A percentile compares a stretch with the other conserved stretches of the same genome.
These are phyloP conservation scores for Anguilla anguilla DNA, from an alignment of 2,797 vertebrate species.

Conservation along the genomic window DNA sequence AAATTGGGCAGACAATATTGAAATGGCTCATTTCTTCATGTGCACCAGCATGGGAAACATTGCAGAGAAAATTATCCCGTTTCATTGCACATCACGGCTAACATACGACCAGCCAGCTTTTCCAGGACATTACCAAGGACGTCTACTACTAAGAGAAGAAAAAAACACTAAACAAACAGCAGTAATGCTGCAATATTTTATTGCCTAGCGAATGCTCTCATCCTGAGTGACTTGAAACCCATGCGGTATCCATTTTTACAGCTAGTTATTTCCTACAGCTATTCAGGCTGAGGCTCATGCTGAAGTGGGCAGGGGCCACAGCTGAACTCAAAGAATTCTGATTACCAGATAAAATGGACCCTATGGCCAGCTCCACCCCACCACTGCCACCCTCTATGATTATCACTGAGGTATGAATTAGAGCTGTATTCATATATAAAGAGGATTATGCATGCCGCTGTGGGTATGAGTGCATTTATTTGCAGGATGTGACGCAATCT, in stretches of 20 bases:
- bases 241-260: background rate
- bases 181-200: background rate
- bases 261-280: background rate
- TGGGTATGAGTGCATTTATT: background rate
- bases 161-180: background rate
- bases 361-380: background rate
- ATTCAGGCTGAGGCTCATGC: background rate
- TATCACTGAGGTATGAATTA: background rate
- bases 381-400: background rate
- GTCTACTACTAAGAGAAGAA: background rate
- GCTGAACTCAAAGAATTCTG: background rate
- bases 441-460: background rate
- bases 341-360: background rate
- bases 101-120: background rate
- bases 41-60: background rate
- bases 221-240: background rate
- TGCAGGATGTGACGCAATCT: too few relatives aligned
- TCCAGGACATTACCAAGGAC: background rate
- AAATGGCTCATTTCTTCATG: background rate
- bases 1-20: conserved; percentile 9
- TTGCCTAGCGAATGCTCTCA: background rate
- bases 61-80: background rate
- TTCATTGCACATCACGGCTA: conserved; percentile 22
- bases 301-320: background rate
- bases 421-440: background rate